Base-by-base conservation (phyloP, 2,888 invertebrate species). In the Craniophora ligustri region DNA sequence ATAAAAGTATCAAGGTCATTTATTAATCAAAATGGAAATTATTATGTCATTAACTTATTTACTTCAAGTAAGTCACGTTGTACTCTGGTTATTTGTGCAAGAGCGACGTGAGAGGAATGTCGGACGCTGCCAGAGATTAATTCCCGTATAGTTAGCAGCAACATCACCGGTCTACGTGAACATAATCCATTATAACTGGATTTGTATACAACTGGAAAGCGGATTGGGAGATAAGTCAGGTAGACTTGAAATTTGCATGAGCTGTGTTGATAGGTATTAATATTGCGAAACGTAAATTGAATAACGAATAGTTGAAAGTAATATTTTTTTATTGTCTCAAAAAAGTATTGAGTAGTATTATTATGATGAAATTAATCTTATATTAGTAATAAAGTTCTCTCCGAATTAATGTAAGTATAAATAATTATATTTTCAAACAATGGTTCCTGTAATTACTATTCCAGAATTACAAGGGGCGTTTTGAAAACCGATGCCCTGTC, bases 111-210 rank as follows among this genome's bases (percentile, higher is more conserved):
- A 57, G 36, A 19, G 31, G 72, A 67, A 62, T 74, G 16, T 10
- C 5, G 14, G 26, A 30, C 23, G 31, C 35, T 10, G 35, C 26
- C 35, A 51, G 53, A 67, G 72, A 74, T 74, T 75, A 74, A 74
- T 75, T 63, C 60, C 38, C 57, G 65, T 58, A 67, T 67, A 75
- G 75, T 67, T 62, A 41, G 35, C 47, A 54, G 71, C 72, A 67
- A 67, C 73, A 63, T 64, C 44, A 21, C 8, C n/a, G 7, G 46
- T 26, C 26, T 21, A 64, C 72, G 72, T 72, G 75, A 64, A 45
- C 62, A 71, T 74, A 62, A 70, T 72, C 55, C 46, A 59, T 67
- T 73, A 73, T 56, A 48, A 48, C 55, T 34, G 49, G 59, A 75
- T 75, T 75, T 75, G 75, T 72, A 70, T 67, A 65, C 46, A 14